Percentiles rank a stretch among this genome's conserved stretches.
Conservation (phyloP, 2,888 invertebrate genomes). For the Lottia gigantea region DNA sequence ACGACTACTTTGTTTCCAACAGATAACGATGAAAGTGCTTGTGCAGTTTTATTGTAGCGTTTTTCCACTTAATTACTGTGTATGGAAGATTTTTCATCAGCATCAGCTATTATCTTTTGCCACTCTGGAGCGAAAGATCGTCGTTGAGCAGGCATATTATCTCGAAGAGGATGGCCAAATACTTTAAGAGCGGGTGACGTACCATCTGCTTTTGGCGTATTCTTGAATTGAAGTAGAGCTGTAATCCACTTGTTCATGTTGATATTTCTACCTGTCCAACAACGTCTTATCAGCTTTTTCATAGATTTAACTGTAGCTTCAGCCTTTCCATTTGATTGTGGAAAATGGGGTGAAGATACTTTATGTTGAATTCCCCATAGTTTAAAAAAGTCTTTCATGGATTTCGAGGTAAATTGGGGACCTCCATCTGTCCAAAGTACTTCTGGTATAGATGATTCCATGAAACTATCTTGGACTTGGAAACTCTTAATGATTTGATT, state of each 20-base stretch:
- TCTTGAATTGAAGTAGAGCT: background rate
- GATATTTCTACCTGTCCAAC: background rate
- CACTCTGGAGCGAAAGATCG: background rate
- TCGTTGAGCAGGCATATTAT: background rate
- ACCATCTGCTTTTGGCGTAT: background rate
- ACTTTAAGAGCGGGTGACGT: background rate
- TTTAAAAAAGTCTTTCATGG: background rate
- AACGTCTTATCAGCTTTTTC: constrained; percentile 6
- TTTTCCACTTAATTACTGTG: background rate
- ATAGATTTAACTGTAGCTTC: background rate
- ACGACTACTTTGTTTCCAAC: background rate
- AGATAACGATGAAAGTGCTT: background rate
- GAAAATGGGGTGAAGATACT: background rate
- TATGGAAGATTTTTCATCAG: background rate
- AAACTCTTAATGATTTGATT: background rate
- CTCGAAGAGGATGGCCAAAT: background rate
- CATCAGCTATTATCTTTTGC: background rate
- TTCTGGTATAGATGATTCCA: background rate
- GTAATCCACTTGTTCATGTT: background rate
- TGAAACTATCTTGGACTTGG: background rate
- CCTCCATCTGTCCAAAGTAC: background rate
- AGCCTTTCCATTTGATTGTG: background rate
- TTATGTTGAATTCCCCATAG: background rate
- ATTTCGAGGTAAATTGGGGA: background rate
- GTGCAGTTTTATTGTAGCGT: background rate